Base-by-base conservation (phyloP, 2,113 vertebrate species). In the Rhabdomys dilectus region DNA sequence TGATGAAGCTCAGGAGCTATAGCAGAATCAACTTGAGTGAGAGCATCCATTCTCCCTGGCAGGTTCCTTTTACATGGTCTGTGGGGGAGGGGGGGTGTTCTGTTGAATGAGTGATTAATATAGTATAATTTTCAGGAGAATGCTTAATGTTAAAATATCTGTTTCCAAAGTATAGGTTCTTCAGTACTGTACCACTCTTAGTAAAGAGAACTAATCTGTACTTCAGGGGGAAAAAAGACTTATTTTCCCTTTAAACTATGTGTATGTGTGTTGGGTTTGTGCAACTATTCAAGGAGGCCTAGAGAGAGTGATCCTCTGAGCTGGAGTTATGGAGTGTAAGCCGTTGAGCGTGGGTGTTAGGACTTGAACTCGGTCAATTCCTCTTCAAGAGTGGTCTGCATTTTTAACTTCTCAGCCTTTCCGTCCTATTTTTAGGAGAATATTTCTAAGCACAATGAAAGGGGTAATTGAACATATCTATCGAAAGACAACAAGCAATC, bases 111-210 rank as follows among this genome's bases (percentile, higher is more conserved):
- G 66, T 15, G n/a, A 12, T 68, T 45, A 22, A 15, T 48, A 12
- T 36, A 29, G 86, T 22, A 31, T 16, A 34, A 17, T 88, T 9
- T 90, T 56, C 21, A 86, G n/a, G 22, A 64, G 22, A 39, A 76
- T 4, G 19, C 4, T 48, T 81, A 91, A 39, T 58, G 53, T 89
- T 72, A 91, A 2, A 1, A 16, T 78, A 19, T 45, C 58, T 70
- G 60, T 90, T 77, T 93, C 88, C 88, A 88, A 88, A 85, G 75
- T 24, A 56, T 16, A 92, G 16, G 2, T 42, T 89, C 53, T n/a
- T 81, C 1, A 73, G 22, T 42, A 7, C 16, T 70, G 5, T 15
- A 73, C 24, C 62, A 72, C 3, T 39, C 48, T 88, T 36, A 85
- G 4, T n/a, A 39, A 96, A 53, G 29, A 15, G 51, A n/a, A 81